Evolutionary conservation across 2,888 invertebrate genomes (phyloP), one percentile per base, ranked within the genome.

Genomic region (Clistopyga incitator): DNA sequence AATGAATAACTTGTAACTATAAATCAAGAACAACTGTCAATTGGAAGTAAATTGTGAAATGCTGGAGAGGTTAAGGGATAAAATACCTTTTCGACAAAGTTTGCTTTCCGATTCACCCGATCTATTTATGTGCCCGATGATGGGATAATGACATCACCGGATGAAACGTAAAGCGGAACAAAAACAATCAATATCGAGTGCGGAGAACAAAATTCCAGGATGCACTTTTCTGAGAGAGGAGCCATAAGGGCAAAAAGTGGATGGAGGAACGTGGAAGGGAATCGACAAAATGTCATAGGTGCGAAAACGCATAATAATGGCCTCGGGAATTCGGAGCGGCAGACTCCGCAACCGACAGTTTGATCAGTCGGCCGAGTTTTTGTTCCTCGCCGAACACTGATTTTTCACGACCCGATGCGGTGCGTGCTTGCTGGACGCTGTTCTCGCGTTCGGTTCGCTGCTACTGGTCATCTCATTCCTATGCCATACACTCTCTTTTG

Each of bases 231-330:
- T 15, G 45, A 20, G 11, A 47, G 47, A 15, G 38, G 6, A 70
- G 67, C 15, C n/a, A 20, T 34, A 25, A 56, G 52, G 11, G 1
- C 23, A 50, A 11, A 52, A 42, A 13, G 18, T 3, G n/a, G 45
- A 47, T 25, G 23, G n/a, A 29, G 47, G 2, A 23, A 18, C 67
- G 29, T 18, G 8, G 56, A 59, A 56, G 47, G 59, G 59, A 81
- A 67, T 83, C 71, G 79, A 79, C 79, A 72, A 83, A 78, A 72
- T 59, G 67, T 79, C 52, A 79, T 61, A 76, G 76, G 76, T 59
- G 79, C 79, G 76, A 79, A 83, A 76, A 76, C 45, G 79, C 67
- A 67, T 76, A 71, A 83, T 83, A 83, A 79, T 76, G 56, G 76
- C n/a, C 11, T 13, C 23, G 70, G 34, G 65, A 76, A 83, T 56